These are phyloP conservation scores for Latrodectus elegans DNA, from an alignment of 2,888 invertebrate species.

Conservation along the genomic window DNA sequence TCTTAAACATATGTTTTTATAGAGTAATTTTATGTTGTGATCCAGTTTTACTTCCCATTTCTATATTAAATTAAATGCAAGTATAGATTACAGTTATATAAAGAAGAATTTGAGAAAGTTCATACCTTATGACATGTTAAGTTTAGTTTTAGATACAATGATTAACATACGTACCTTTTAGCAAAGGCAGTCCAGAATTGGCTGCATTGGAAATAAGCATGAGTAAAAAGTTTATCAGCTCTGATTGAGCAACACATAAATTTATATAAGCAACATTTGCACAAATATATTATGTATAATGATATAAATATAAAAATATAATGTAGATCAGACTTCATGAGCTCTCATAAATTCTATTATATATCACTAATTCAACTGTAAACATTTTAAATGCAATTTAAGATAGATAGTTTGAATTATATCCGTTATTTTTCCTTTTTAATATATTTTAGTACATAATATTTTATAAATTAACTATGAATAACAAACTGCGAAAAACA, in stretches of 20 bases:
- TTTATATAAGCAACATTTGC: not conserved
- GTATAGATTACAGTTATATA: not conserved
- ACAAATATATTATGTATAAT: too few relatives aligned
- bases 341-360: too few relatives aligned
- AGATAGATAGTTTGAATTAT: too few relatives aligned
- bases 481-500: too few relatives aligned
- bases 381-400: too few relatives aligned
- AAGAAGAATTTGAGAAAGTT: not conserved
- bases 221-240: constrained; percentile 66
- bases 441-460: too few relatives aligned
- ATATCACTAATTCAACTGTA: too few relatives aligned
- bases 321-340: not conserved
- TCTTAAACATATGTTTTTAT: too few relatives aligned
- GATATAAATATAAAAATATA: too few relatives aligned
- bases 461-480: too few relatives aligned
- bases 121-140: not conserved
- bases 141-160: not conserved
- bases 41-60: not conserved
- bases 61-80: not conserved
- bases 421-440: too few relatives aligned
- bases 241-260: constrained; percentile 49
- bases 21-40: too few relatives aligned
- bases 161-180: constrained; percentile 88
- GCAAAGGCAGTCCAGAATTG: constrained; percentile 99
- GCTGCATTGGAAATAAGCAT: constrained; percentile 78